phyloP scores from a whole-genome alignment of 2,797 vertebrate species.

The Amblyraja radiata region DNA sequence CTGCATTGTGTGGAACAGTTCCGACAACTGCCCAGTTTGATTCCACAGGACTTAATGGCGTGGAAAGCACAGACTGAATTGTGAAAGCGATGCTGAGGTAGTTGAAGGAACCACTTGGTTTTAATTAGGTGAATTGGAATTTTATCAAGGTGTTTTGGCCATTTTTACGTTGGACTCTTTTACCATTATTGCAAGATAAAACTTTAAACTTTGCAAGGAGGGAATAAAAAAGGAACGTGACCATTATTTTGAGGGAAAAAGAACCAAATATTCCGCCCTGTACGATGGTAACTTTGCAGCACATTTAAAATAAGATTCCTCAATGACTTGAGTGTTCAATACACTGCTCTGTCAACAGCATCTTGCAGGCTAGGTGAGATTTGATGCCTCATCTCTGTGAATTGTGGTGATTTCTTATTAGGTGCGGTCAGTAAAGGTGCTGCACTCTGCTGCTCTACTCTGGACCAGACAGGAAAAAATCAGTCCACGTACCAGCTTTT shows the following conservation, averaged over 20 bases:
- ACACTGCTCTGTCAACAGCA: too few relatives aligned
- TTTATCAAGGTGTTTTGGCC: background rate
- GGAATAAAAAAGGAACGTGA: background rate
- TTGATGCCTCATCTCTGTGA: background rate
- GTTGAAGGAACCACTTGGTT: background rate
- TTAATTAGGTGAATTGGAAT: background rate
- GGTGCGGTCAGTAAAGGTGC: background rate
- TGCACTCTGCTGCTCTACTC: background rate
- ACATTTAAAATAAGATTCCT: background rate
- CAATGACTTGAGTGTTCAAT: background rate
- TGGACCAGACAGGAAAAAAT: background rate
- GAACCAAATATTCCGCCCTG: background rate
- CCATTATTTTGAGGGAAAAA: background rate
- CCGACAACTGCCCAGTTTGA: background rate
- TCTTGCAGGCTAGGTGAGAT: background rate
- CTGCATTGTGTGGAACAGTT: background rate
- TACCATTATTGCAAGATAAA: background rate
- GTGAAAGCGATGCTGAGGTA: background rate
- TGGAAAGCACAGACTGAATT: background rate
- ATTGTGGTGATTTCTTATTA: background rate
- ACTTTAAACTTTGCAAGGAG: background rate
- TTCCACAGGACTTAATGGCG: background rate
- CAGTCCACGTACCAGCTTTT: background rate
- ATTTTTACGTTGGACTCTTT: background rate
- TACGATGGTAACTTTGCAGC: background rate